Conservation (phyloP, 2,113 vertebrate species). For the Labeo rohita region DNA sequence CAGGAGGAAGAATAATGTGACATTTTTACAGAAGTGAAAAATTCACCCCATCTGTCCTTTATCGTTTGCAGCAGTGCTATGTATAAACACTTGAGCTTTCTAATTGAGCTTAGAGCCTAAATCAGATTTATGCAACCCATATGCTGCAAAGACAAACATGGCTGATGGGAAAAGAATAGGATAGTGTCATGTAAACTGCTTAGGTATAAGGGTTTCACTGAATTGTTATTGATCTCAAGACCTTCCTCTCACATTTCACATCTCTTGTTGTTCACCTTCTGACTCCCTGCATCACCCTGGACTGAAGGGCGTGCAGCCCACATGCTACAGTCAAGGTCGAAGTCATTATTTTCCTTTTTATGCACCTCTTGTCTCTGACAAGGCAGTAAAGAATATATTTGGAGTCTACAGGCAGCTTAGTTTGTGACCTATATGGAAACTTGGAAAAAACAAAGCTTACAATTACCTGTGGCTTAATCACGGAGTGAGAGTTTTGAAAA, state of each 20-base stretch:
- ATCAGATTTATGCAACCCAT: conserved; percentile 70
- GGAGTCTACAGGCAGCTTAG: conserved; percentile 54
- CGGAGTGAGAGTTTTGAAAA: background rate
- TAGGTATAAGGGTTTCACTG: conserved; percentile 61
- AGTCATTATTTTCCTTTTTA: conserved; percentile 13
- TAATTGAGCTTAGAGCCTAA: conserved; percentile 71
- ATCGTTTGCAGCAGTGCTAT: conserved; percentile 66
- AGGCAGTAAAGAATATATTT: conserved; percentile 61
- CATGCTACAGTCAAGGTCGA: conserved; percentile 17
- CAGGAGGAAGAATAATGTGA: conserved; percentile 63
- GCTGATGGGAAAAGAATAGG: conserved; percentile 59
- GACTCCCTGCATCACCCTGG: conserved; percentile 48
- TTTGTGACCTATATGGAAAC: conserved; percentile 54
- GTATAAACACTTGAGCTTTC: conserved; percentile 67
- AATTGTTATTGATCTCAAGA: background rate
- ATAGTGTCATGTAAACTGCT: conserved; percentile 66
- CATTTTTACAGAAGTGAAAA: conserved; percentile 67
- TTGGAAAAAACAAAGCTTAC: conserved; percentile 49
- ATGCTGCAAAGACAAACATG: conserved; percentile 73
- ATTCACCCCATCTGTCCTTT: conserved; percentile 69
- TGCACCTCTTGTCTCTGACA: conserved; percentile 58
- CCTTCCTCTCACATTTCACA: conserved; percentile 20
- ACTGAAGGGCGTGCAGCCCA: conserved; percentile 51
- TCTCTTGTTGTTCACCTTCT: conserved; percentile 51
- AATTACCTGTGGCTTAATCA: background rate